These are phyloP conservation scores for Galeruca laticollis DNA, from an alignment of 2,888 invertebrate genomes.

Conservation along the genomic window DNA sequence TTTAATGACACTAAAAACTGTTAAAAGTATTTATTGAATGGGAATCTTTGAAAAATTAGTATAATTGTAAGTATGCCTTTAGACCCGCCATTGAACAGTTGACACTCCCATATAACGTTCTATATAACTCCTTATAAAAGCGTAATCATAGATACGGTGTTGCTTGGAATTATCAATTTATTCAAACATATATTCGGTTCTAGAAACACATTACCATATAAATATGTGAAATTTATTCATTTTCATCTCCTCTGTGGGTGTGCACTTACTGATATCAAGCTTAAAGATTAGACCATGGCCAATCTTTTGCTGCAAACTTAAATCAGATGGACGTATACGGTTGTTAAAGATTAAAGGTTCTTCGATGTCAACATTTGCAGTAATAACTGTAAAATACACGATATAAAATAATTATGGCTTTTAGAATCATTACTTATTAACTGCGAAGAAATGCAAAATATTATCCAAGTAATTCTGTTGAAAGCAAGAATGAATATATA, in stretches of 20 bases:
- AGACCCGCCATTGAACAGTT: not conserved
- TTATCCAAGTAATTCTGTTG: no score
- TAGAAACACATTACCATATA: slow-evolving; percentile 29
- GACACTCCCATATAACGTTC: slow-evolving; percentile 8
- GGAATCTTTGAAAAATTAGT: not conserved
- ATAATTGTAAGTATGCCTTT: not conserved
- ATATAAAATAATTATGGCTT: not conserved
- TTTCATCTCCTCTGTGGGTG: slow-evolving; percentile 31
- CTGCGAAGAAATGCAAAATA: not conserved
- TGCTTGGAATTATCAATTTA: slow-evolving; percentile 26
- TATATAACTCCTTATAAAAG: slow-evolving; percentile 9
- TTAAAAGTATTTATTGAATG: not conserved
- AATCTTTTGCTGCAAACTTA: slow-evolving; percentile 24
- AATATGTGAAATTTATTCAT: slow-evolving; percentile 34
- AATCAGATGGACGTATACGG: slow-evolving; percentile 11
- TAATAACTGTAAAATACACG: not conserved
- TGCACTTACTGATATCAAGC: slow-evolving; percentile 26
- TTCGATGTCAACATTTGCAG: not conserved
- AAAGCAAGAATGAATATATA: no score
- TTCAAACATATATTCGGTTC: slow-evolving; percentile 26
- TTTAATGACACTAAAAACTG: not conserved
- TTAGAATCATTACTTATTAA: not conserved
- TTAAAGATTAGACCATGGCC: slow-evolving; percentile 19
- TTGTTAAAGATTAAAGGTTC: slow-evolving; percentile 8
- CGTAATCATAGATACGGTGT: slow-evolving; percentile 22